Percentiles rank a stretch among this genome's conserved stretches.
phyloP scores from a whole-genome alignment of 92 coral and sea anemone species.

The Montipora capitata region DNA sequence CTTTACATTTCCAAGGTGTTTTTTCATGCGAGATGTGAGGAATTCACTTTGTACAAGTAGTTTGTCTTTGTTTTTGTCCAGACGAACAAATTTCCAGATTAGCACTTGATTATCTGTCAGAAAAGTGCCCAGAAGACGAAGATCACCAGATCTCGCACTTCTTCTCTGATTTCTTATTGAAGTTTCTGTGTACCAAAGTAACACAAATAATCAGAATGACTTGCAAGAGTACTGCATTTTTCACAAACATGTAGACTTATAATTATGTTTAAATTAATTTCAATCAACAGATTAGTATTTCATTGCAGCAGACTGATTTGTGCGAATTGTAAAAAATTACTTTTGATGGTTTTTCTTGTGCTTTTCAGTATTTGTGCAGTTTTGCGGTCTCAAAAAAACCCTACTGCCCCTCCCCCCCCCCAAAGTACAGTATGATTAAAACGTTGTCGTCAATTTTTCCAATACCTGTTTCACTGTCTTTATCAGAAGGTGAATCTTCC shows the following conservation, averaged over 20 bases:
- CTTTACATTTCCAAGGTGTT: conserved; percentile 80
- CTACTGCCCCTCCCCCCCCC: too few relatives aligned
- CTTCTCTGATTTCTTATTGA: conserved; percentile 78
- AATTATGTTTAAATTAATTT: too few relatives aligned
- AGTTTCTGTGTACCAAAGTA: conserved; percentile 37
- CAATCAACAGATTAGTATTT: too few relatives aligned
- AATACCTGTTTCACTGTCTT: conserved; percentile 21
- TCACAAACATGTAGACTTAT: too few relatives aligned
- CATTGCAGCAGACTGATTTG: too few relatives aligned
- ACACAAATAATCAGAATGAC: too few relatives aligned
- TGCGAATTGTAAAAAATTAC: too few relatives aligned
- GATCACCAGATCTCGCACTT: conserved; percentile 83
- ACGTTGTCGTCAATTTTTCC: too few relatives aligned
- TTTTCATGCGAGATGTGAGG: conserved; percentile 86
- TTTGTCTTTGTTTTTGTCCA: conserved; percentile 89
- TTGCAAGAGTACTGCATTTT: too few relatives aligned
- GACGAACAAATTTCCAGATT: conserved; percentile 91
- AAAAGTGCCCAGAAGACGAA: conserved; percentile 70
- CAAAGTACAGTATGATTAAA: not conserved
- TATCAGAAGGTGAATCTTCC: conserved; percentile 37
- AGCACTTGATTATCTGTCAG: conserved; percentile 88
- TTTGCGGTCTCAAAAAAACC: too few relatives aligned
- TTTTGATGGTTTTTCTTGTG: too few relatives aligned
- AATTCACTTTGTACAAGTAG: conserved; percentile 75
- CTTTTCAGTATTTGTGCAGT: too few relatives aligned